phyloP scores from a whole-genome alignment of 2,113 vertebrate species.

The Coryphaenoides rupestris region DNA sequence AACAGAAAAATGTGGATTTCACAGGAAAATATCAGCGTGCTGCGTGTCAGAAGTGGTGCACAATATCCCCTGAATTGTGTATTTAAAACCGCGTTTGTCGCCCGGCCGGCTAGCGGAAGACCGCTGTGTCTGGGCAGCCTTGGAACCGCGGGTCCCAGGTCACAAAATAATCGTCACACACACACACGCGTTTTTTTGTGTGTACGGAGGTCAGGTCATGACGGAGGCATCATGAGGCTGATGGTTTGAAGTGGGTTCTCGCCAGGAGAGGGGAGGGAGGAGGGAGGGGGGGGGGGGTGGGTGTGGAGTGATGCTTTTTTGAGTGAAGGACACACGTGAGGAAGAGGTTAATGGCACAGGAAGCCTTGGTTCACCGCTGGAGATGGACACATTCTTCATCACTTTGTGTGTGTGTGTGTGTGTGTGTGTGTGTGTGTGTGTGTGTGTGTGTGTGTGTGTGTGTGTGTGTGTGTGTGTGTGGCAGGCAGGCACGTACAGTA shows the following conservation, averaged over 20 bases:
- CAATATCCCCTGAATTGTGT: too few species aligned
- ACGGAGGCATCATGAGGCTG: constrained; percentile 56
- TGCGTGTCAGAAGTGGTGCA: too few species aligned
- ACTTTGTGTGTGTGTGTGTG: constrained; percentile 16
- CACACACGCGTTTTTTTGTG: constrained; percentile 44
- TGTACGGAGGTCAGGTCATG: constrained; percentile 51
- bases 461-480: not conserved
- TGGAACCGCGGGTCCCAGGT: constrained; percentile 32
- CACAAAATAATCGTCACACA: constrained; percentile 46
- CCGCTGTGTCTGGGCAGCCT: constrained; percentile 40
- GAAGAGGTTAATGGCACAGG: constrained; percentile 65
- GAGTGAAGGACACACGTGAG: constrained; percentile 60
- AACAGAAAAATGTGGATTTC: too few species aligned
- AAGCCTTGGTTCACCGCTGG: constrained; percentile 53
- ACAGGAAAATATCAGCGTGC: too few species aligned
- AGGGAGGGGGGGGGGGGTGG: too few species aligned
- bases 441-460: not conserved
- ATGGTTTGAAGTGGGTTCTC: constrained; percentile 48
- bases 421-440: not conserved
- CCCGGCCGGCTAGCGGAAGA: constrained; percentile 43
- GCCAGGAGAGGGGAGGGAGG: not conserved
- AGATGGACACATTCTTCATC: constrained; percentile 50
- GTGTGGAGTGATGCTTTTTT: constrained; percentile 54
- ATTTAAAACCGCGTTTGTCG: constrained; percentile 12
- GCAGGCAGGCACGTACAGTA: not conserved